Percentiles rank a stretch among this genome's conserved stretches.
Evolutionary conservation across 2,113 vertebrate species (phyloP).

Genomic region (Puntigrus tetrazona): DNA sequence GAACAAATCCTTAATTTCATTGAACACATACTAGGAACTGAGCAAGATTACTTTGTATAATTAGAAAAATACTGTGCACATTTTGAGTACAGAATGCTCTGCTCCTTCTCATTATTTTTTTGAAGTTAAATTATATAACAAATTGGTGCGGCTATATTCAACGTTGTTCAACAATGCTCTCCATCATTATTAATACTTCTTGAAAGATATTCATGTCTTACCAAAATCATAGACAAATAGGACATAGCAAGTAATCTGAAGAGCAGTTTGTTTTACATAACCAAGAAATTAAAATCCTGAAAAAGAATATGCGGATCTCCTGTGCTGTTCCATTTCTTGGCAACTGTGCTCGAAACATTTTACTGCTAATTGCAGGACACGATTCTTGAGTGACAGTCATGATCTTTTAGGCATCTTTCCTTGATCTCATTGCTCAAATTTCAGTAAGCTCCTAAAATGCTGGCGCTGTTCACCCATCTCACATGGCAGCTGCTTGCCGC

Average conservation of each 20-base stretch:
- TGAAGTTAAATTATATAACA: background rate
- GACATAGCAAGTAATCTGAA: background rate
- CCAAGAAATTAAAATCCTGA: background rate
- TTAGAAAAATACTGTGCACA: background rate
- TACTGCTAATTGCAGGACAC: background rate
- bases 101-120: background rate
- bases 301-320: background rate
- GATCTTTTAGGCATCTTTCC: slow-evolving; percentile 30
- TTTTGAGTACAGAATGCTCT: background rate
- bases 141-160: background rate
- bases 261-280: background rate
- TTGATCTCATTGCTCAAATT: slow-evolving; percentile 45
- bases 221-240: slow-evolving; percentile 7
- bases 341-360: slow-evolving; percentile 8
- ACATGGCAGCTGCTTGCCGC: slow-evolving; percentile 36
- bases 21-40: background rate
- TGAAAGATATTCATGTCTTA: background rate
- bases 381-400: slow-evolving; percentile 32
- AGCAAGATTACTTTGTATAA: background rate
- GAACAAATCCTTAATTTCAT: background rate
- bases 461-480: slow-evolving; percentile 9
- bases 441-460: background rate
- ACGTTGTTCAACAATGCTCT: too few species aligned
- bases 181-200: background rate
- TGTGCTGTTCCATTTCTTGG: background rate